A percentile compares a stretch with the other conserved stretches of the same genome.
These are phyloP conservation scores for Embidobia sp. DNA, from an alignment of 2,888 invertebrate species.

Conservation along the genomic window DNA sequence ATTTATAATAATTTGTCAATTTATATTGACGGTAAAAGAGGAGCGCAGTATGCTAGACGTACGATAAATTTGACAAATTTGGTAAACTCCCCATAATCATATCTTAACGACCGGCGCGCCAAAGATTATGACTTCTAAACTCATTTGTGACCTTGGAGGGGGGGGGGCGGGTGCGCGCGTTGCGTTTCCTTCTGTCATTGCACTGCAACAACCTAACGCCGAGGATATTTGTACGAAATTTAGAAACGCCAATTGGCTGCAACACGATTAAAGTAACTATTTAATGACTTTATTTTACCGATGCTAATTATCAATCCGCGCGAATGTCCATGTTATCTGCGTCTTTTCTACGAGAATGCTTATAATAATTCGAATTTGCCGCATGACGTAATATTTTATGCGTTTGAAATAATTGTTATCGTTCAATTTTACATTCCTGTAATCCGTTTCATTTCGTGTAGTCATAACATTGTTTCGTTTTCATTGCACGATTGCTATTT, in stretches of 20 bases:
- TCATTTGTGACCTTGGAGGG: slow-evolving; percentile 27
- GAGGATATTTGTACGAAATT: background rate
- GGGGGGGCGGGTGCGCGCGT: background rate
- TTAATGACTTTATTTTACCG: slow-evolving; percentile 19
- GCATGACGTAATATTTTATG: slow-evolving; percentile 17
- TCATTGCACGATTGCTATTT: background rate
- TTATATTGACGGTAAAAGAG: too few species aligned
- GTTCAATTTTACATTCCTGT: slow-evolving; percentile 14
- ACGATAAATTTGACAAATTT: slow-evolving; percentile 53
- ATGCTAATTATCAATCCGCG: slow-evolving; percentile 29
- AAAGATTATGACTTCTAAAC: slow-evolving; percentile 50
- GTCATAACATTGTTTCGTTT: slow-evolving; percentile 25
- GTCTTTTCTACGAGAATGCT: slow-evolving; percentile 12
- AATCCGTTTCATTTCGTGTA: slow-evolving; percentile 9
- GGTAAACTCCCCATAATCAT: slow-evolving; percentile 42
- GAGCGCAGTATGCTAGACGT: too few species aligned
- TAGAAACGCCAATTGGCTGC: background rate
- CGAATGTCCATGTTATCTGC: slow-evolving; percentile 11
- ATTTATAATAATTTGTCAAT: too few species aligned
- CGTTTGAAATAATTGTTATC: slow-evolving; percentile 6
- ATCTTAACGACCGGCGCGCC: slow-evolving; percentile 48
- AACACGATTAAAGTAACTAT: slow-evolving; percentile 17
- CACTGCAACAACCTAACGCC: background rate
- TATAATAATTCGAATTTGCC: slow-evolving; percentile 9
- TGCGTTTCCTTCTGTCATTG: slow-evolving; percentile 3